Evolutionary conservation across 2,797 vertebrate genomes (phyloP).

Genomic region (Bradypus variegatus): DNA sequence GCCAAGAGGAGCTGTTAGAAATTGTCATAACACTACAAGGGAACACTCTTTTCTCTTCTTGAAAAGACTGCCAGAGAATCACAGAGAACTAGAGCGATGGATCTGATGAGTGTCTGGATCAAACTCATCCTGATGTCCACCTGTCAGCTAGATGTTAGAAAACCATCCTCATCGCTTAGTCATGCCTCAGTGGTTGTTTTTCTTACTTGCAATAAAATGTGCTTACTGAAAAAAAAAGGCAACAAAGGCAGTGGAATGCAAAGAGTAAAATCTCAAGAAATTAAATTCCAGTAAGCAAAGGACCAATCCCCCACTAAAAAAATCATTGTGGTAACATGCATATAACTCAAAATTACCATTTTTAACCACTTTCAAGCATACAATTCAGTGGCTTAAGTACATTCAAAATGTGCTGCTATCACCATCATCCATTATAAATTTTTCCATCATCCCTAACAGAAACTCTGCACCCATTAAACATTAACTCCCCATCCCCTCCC

Average conservation of each 20-base stretch:
- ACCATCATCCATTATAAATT: too few species aligned
- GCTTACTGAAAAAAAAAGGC: too few species aligned
- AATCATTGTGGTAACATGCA: too few species aligned
- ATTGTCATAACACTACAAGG: rapidly evolving
- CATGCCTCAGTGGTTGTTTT: background rate
- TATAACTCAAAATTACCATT: too few species aligned
- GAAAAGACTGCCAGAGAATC: background rate
- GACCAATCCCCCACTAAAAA: too few species aligned
- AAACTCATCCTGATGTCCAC: background rate
- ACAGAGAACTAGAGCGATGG: background rate
- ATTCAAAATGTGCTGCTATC: too few species aligned
- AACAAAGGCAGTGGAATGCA: background rate
- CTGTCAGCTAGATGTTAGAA: background rate
- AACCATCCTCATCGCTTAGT: rapidly evolving
- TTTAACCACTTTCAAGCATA: too few species aligned
- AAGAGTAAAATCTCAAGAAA: background rate
- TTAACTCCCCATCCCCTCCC: too few species aligned
- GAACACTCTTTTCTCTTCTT: background rate
- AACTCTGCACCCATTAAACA: too few species aligned
- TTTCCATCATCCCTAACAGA: too few species aligned
- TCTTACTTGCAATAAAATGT: background rate
- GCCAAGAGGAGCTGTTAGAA: background rate
- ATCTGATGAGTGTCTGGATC: rapidly evolving
- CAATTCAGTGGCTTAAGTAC: too few species aligned
- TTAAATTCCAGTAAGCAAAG: background rate